Evolutionary conservation across 2,113 vertebrate species (phyloP).

Genomic region (Myotis davidii): DNA sequence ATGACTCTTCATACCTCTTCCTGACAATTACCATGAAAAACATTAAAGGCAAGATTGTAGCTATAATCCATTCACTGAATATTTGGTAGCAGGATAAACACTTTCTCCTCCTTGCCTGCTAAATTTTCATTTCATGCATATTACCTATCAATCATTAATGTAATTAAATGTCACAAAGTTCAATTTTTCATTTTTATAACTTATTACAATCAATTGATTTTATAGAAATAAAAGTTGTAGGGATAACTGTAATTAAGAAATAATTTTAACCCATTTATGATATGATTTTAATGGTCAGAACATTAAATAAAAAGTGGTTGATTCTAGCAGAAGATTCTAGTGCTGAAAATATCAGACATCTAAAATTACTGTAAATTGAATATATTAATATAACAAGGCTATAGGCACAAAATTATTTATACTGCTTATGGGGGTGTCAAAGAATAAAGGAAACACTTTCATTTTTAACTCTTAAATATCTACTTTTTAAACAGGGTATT

Average conservation of each 20-base stretch:
- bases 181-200: constrained; percentile 75
- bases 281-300: constrained; percentile 35
- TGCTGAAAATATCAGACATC: not conserved
- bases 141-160: constrained; percentile 82
- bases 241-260: constrained; percentile 77
- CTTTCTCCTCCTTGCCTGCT: constrained; percentile 70
- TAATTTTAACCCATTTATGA: constrained; percentile 72
- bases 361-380: constrained; percentile 7
- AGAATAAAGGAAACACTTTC: not conserved
- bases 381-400: not conserved
- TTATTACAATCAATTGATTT: constrained; percentile 79
- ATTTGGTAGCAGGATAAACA: constrained; percentile 81
- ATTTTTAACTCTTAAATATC: constrained; percentile 14
- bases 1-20: constrained; percentile 82
- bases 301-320: constrained; percentile 33
- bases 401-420: not conserved
- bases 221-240: constrained; percentile 40
- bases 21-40: constrained; percentile 85
- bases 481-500: not conserved
- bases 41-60: constrained; percentile 81
- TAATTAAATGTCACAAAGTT: constrained; percentile 77
- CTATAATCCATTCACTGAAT: constrained; percentile 81
- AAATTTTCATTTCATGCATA: constrained; percentile 81
- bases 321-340: not conserved
- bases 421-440: not conserved